A percentile compares a stretch with the other conserved stretches of the same genome.
phyloP scores from a whole-genome alignment of 2,797 vertebrate species.

The Uromys caudimaculatus region DNA sequence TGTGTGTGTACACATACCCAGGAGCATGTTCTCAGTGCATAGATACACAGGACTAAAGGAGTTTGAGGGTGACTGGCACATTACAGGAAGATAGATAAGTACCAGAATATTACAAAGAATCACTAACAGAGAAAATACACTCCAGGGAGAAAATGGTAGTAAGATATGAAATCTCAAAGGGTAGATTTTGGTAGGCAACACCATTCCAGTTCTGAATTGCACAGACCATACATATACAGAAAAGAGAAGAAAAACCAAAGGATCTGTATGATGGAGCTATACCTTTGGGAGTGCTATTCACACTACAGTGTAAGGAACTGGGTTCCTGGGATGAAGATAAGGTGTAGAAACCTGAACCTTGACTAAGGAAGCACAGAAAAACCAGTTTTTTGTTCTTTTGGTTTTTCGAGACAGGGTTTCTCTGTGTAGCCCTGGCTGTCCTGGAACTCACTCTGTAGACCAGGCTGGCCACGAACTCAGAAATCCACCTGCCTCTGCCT shows the following conservation, averaged over 20 bases:
- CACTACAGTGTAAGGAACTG: background rate
- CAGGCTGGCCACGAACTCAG: too few relatives aligned
- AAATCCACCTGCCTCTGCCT: too few relatives aligned
- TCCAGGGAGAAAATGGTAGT: background rate
- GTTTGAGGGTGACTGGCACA: rapidly evolving
- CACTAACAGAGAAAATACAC: background rate
- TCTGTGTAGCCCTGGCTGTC: too few relatives aligned
- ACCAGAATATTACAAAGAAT: background rate
- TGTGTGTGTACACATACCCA: too few relatives aligned
- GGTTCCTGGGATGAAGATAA: background rate
- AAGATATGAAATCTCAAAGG: background rate
- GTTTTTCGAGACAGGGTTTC: too few relatives aligned
- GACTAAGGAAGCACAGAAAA: background rate
- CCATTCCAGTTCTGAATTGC: background rate
- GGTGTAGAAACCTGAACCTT: background rate
- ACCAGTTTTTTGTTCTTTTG: too few relatives aligned
- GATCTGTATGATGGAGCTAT: background rate
- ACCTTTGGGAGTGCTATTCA: background rate
- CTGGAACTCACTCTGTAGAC: too few relatives aligned
- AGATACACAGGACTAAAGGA: background rate
- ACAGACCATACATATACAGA: background rate
- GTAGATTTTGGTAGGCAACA: background rate
- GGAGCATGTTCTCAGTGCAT: background rate
- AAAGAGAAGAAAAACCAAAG: background rate
- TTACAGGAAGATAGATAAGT: background rate